A percentile compares a stretch with the other conserved stretches of the same genome.
Conservation (phyloP, 2,113 vertebrate species). For the Thunnus maccoyii region DNA sequence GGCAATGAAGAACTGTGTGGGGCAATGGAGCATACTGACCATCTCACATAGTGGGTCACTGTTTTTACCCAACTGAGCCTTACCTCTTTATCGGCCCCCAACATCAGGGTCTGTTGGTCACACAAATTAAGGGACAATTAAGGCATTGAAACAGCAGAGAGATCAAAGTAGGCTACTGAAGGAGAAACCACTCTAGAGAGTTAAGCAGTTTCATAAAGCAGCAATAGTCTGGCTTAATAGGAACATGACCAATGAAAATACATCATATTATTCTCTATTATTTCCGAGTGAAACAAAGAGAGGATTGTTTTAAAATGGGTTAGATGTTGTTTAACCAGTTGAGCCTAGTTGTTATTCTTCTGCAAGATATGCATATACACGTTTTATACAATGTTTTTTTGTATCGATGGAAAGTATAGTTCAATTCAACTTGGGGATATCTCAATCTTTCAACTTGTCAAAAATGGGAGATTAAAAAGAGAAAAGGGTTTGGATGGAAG, state of each 20-base stretch:
- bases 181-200: conserved; percentile 59
- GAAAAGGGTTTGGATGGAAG: conserved; percentile 37
- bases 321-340: conserved; percentile 1
- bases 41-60: conserved; percentile 71
- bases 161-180: conserved; percentile 74
- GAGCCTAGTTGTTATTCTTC: conserved; percentile 17
- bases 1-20: conserved; percentile 47
- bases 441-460: conserved; percentile 53
- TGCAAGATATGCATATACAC: background rate
- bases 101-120: conserved; percentile 80
- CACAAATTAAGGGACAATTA: conserved; percentile 84
- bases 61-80: conserved; percentile 76
- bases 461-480: conserved; percentile 40
- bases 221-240: conserved; percentile 53
- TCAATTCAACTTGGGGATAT: conserved; percentile 3
- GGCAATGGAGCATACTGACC: conserved; percentile 61
- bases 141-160: conserved; percentile 67
- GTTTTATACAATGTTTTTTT: conserved; percentile 12
- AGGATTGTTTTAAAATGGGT: conserved; percentile 31
- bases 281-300: conserved; percentile 52
- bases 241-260: conserved; percentile 59
- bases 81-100: conserved; percentile 67
- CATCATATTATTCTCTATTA: conserved; percentile 42
- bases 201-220: conserved; percentile 59
- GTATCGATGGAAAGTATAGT: background rate